Evolutionary conservation across 2,113 vertebrate genomes (phyloP), one percentile per base, ranked within the genome.

Genomic region (Falco punctatus): DNA sequence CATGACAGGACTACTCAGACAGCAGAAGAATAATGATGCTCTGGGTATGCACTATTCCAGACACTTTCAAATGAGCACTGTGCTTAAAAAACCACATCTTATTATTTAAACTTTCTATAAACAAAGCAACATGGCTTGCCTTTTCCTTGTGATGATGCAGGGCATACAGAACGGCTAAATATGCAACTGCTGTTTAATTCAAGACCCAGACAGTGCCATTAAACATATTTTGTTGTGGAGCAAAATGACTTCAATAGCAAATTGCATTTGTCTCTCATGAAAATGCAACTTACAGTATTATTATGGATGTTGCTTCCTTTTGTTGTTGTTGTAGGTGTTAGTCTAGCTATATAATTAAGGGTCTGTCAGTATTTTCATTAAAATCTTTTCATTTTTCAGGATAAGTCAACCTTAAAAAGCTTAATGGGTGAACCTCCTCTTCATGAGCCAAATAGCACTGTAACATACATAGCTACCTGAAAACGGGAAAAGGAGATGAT

Each of bases 321-420:
- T 82, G 58, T 35, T 22, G 23, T 70, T 38, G 24, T 73, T 65
- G 77, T 78, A 94, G 87, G 87, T 95, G 77, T 75, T 87, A 92
- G 40, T 70, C 55, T 71, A 62, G 85, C 61, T 94, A 23, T 48
- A 58, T 95, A 96, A 97, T 93, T 95, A 95, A 62, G 35, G 59
- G 52, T 70, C 88, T 97, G 94, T 66, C 90, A 83, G 92, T 27
- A 62, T 88, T 95, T 96, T 94, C 87, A 94, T 94, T 90, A 93
- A 94, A 95, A 79, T 86, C 15, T 81, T 93, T 90, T 93, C 61
- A 49, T 94, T 97, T 92, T 91, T 92, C 91, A 86, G 32, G 66
- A 49, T 65, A 87, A 92, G 33, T 71, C 71, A 81, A 72, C 61
- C 89, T 88, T 90, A 88, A 95, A 90, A 87, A 67, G 51, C 74